Percentiles rank a stretch among this genome's conserved stretches.
Conservation (phyloP, 2,888 invertebrate genomes). For the Chaetoderma sp. region DNA sequence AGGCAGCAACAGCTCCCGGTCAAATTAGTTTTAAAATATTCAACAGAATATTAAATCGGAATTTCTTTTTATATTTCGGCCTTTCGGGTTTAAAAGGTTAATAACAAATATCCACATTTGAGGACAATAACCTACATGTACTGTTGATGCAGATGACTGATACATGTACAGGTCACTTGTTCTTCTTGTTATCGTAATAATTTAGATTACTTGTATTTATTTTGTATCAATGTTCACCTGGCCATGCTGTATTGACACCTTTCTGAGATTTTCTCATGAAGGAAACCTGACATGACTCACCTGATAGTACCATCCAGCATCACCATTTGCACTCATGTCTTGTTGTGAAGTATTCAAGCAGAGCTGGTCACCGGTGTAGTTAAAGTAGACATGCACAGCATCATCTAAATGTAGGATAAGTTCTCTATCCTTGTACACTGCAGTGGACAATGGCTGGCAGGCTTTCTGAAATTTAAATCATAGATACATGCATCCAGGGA, state of each 20-base stretch:
- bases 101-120: too few species aligned
- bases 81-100: too few species aligned
- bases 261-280: background rate
- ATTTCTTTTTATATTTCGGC: too few species aligned
- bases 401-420: slow-evolving; percentile 74
- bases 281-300: too few species aligned
- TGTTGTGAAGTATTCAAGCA: slow-evolving; percentile 78
- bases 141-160: too few species aligned
- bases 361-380: slow-evolving; percentile 80
- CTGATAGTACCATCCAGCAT: slow-evolving; percentile 86
- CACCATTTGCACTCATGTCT: slow-evolving; percentile 75
- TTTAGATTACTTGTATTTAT: background rate
- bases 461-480: slow-evolving; percentile 69
- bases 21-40: too few species aligned
- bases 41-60: too few species aligned
- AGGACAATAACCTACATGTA: too few species aligned
- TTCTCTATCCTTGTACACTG: slow-evolving; percentile 71
- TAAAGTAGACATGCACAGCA: slow-evolving; percentile 82
- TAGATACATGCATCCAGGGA: background rate
- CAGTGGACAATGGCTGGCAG: slow-evolving; percentile 72
- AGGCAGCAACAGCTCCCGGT: too few species aligned
- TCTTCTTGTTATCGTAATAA: background rate
- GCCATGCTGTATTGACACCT: background rate
- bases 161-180: background rate
- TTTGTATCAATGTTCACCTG: background rate